Evolutionary conservation across 1,140 invertebrate species (phyloP).

Genomic region (Drosophila carrolli): DNA sequence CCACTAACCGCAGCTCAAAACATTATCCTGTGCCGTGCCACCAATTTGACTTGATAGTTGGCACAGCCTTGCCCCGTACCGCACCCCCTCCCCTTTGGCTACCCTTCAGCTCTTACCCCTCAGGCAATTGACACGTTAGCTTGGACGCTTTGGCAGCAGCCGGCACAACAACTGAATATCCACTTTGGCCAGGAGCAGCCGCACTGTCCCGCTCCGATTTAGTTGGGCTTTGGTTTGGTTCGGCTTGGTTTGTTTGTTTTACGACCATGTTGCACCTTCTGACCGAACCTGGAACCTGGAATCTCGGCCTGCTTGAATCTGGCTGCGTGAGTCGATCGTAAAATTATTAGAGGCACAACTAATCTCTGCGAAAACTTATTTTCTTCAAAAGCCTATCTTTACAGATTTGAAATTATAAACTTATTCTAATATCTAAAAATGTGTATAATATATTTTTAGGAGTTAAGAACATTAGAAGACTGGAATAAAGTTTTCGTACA

Average conservation of each 20-base stretch:
- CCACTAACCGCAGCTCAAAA: conserved; percentile 77
- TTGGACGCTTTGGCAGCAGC: conserved; percentile 67
- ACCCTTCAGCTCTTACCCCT: conserved; percentile 13
- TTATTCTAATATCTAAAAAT: too few relatives aligned
- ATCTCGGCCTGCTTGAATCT: conserved; percentile 4
- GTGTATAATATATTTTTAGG: too few relatives aligned
- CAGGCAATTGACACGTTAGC: conserved; percentile 78
- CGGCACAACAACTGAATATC: conserved; percentile 64
- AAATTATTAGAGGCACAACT: too few relatives aligned
- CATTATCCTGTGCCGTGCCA: conserved; percentile 82
- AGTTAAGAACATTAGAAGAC: too few relatives aligned
- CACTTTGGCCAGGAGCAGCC: conserved; percentile 38
- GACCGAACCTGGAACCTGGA: conserved; percentile 28
- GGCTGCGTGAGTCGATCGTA: conserved; percentile 24
- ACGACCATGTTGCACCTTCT: conserved; percentile 78
- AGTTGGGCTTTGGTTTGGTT: conserved; percentile 39
- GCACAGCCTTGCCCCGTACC: conserved; percentile 44
- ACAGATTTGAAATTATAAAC: too few relatives aligned
- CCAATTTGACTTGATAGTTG: conserved; percentile 81
- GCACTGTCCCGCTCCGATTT: conserved; percentile 31
- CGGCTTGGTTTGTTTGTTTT: conserved; percentile 69
- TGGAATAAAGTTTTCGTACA: too few relatives aligned
- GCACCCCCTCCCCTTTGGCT: not conserved
- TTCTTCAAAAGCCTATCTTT: too few relatives aligned
- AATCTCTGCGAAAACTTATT: too few relatives aligned